Evolutionary conservation across 2,113 vertebrate genomes (phyloP).

Genomic region (Notechis scutatus): DNA sequence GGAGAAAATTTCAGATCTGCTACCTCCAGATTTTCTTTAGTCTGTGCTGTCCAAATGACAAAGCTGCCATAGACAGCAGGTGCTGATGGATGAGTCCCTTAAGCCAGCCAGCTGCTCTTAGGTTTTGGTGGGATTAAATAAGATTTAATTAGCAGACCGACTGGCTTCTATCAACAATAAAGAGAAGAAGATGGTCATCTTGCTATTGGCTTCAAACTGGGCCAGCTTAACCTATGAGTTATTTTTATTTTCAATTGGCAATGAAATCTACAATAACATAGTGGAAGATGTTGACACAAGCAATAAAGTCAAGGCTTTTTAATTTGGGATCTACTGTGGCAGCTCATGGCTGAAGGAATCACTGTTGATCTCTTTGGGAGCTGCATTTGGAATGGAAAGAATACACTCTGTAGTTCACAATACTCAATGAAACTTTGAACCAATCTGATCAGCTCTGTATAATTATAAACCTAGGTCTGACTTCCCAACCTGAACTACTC

Average conservation of each 20-base stretch:
- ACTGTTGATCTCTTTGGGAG: not conserved
- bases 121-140: not conserved
- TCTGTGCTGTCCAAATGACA: not conserved
- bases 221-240: not conserved
- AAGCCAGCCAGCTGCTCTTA: not conserved
- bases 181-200: not conserved
- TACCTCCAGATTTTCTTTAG: not conserved
- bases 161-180: not conserved
- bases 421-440: not conserved
- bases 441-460: not conserved
- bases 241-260: not conserved
- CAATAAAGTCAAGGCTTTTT: not conserved
- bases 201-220: not conserved
- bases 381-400: not conserved
- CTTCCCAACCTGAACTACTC: not conserved
- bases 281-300: not conserved
- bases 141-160: not conserved
- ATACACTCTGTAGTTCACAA: not conserved
- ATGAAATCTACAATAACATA: not conserved
- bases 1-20: not conserved
- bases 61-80: not conserved
- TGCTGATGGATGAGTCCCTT: not conserved
- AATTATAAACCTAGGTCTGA: not conserved
- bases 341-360: not conserved
- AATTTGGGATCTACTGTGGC: not conserved